Evolutionary conservation across 2,113 vertebrate species (phyloP).

Genomic region (Pangasianodon hypophthalmus): DNA sequence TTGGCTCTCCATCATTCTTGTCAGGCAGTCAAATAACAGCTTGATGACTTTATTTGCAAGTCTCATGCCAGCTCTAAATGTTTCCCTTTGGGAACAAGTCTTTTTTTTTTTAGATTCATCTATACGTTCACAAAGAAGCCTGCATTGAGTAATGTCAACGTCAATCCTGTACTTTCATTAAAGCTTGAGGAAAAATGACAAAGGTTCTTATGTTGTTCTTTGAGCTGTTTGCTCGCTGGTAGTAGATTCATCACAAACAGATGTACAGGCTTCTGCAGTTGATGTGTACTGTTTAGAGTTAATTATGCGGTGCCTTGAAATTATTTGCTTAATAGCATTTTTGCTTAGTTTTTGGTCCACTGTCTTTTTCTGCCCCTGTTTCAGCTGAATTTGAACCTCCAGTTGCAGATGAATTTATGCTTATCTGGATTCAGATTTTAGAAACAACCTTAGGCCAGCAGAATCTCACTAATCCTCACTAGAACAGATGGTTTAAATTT

Average conservation of each 20-base stretch:
- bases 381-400: not conserved
- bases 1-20: not conserved
- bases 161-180: not conserved
- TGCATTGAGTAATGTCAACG: not conserved
- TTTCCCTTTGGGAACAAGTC: not conserved
- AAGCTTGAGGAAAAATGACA: not conserved
- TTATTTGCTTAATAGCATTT: not conserved
- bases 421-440: not conserved
- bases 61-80: not conserved
- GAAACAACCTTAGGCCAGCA: not conserved
- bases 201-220: not conserved
- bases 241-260: not conserved
- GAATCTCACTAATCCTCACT: not conserved
- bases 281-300: not conserved
- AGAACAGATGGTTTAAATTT: not conserved
- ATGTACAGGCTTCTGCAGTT: not conserved
- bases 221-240: not conserved
- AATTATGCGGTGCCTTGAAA: not conserved
- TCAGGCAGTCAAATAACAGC: not conserved
- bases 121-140: not conserved
- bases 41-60: not conserved
- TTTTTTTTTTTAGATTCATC: not conserved
- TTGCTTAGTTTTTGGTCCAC: not conserved
- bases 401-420: not conserved
- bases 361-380: not conserved